A percentile compares a stretch with the other conserved stretches of the same genome.
Conservation (phyloP, 2,888 invertebrate genomes). For the Gastrophysa polygoni region DNA sequence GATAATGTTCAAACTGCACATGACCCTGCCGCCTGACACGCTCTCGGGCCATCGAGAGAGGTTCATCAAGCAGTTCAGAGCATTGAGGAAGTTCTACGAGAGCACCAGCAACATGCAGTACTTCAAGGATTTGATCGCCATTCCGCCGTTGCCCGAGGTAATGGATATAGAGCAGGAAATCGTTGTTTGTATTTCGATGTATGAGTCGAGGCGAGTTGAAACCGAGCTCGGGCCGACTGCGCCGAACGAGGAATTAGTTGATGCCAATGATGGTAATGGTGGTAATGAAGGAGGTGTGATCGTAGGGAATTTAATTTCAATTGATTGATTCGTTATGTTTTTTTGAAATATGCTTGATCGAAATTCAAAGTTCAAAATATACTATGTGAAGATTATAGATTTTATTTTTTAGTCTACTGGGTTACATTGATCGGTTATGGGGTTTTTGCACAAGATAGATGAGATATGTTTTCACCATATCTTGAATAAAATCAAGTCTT, state of each 20-base stretch:
- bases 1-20: slow-evolving; percentile 93
- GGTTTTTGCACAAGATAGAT: no score
- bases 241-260: not conserved
- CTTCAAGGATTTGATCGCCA: slow-evolving; percentile 92
- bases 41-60: slow-evolving; percentile 87
- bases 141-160: slow-evolving; percentile 90
- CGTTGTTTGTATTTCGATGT: slow-evolving; percentile 26
- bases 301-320: not conserved
- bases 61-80: slow-evolving; percentile 88
- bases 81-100: slow-evolving; percentile 90
- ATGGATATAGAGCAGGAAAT: slow-evolving; percentile 29
- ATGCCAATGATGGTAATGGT: slow-evolving; percentile 5
- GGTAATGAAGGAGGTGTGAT: not conserved
- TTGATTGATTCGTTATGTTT: not conserved
- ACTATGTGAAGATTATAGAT: no score
- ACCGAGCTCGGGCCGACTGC: not conserved
- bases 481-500: no score
- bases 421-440: no score
- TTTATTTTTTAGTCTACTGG: no score
- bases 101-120: slow-evolving; percentile 94
- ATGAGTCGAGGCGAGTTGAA: slow-evolving; percentile 9
- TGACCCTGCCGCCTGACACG: slow-evolving; percentile 84
- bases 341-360: no score
- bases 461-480: no score
- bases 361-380: no score